Conservation (phyloP, 2,113 vertebrate genomes). For the Scopus umbretta region DNA sequence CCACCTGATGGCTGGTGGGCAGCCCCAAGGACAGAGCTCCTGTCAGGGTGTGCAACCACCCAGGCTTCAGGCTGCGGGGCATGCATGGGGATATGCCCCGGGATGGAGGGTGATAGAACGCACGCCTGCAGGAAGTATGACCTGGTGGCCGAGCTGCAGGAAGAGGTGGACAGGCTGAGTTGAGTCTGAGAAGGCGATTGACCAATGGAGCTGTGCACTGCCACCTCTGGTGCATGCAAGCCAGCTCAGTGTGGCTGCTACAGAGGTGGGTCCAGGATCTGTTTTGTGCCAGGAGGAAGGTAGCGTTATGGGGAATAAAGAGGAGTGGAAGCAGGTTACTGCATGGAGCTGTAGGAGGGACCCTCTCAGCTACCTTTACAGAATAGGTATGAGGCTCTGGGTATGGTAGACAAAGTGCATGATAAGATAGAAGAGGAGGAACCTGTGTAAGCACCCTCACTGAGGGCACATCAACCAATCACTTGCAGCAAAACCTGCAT, state of each 20-base stretch:
- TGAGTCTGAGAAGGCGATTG: background rate
- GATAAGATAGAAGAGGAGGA: background rate
- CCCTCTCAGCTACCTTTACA: background rate
- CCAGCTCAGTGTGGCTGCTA: fast-evolving
- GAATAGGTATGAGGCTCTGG: too few species aligned
- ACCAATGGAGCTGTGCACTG: background rate
- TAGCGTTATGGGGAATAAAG: background rate
- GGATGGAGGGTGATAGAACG: background rate
- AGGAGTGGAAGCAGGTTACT: too few species aligned
- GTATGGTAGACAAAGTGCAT: fast-evolving
- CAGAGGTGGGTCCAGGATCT: too few species aligned
- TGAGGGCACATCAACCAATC: background rate
- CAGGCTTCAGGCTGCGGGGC: background rate
- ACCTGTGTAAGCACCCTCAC: background rate
- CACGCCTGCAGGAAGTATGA: background rate
- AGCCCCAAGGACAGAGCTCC: too few species aligned
- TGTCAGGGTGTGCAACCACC: background rate
- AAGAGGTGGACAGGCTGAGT: background rate
- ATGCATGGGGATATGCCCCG: too few species aligned
- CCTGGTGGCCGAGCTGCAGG: background rate
- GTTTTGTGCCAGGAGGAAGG: background rate
- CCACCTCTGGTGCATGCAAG: background rate
- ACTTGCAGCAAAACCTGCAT: background rate
- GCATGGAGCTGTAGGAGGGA: background rate
- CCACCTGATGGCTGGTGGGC: too few species aligned